Evolutionary conservation across 2,797 vertebrate genomes (phyloP), one percentile per base, ranked within the genome.

Genomic region (Kryptopterus vitreolus): DNA sequence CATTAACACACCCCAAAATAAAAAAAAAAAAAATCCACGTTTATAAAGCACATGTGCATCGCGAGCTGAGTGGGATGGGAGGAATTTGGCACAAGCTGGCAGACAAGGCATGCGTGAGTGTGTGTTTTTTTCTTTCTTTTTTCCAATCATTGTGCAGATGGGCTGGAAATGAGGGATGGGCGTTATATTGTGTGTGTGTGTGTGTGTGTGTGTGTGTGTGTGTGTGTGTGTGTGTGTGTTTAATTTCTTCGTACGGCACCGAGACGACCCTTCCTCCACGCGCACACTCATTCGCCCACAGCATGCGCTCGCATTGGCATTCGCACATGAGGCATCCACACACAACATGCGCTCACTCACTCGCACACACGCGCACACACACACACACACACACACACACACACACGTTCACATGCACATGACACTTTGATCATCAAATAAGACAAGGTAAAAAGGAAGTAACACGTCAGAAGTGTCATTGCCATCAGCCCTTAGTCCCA

Each of bases 401-500:
- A 22, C 61, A 70, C 74, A 24, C 72, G 59, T 31, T 29, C 75
- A 74, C 7, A 35, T 5, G 16, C 53, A 38, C 8, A 74, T 29
- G 46, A 55, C 74, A 74, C 55, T 75, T 9, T 33, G 35, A 62
- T 80, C 76, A 76, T 77, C 35, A 79, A 77, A 75, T 80, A 76
- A 84, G 78, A 81, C 78, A 73, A 76, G 62, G 72, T 76, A 55
- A 72, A 62, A 78, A 1, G 38, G 9, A 38, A 43, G 10, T 7
- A 43, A 43, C 38, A 69, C 18, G 22, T 58, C 57, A 71, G 81
- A 86, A 87, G 85, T 84, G 81, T 87, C 78, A 83, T 79, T 82
- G 83, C 83, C 83, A 82, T 86, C 86, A 87, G 86, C 86, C 86
- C 86, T 87, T 87, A 83, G 82, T 86, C 85, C 86, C 85, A 85